A percentile compares a stretch with the other conserved stretches of the same genome.
Evolutionary conservation across 2,888 invertebrate species (phyloP).

Genomic region (Bombyx huttoni): DNA sequence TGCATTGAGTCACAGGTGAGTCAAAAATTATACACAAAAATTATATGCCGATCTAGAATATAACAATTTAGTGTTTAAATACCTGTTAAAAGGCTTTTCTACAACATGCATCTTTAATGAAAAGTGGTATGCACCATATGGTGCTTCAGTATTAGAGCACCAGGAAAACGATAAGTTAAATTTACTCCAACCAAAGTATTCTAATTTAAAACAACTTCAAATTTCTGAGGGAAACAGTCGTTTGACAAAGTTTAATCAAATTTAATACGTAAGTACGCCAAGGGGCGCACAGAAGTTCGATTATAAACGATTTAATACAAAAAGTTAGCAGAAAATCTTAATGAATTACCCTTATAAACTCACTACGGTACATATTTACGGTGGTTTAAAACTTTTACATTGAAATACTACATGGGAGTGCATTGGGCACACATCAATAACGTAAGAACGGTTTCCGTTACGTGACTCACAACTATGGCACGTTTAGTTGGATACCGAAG

Average conservation of each 20-base stretch:
- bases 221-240: constrained; percentile 40
- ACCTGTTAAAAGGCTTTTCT: not conserved
- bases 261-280: not conserved
- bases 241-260: constrained; percentile 44
- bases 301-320: constrained; percentile 12
- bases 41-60: not conserved
- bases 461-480: constrained; percentile 67
- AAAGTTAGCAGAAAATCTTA: constrained; percentile 16
- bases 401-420: constrained; percentile 43
- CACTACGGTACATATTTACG: constrained; percentile 1
- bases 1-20: too few species aligned
- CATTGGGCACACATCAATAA: constrained; percentile 51
- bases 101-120: not conserved
- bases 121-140: not conserved
- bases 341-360: not conserved
- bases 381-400: constrained; percentile 11
- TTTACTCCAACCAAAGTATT: constrained; percentile 22
- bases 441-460: constrained; percentile 65
- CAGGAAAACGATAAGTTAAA: constrained; percentile 4
- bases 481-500: constrained; percentile 27
- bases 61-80: not conserved
- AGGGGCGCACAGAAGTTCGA: constrained; percentile 46
- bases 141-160: not conserved
- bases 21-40: too few species aligned
- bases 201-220: constrained; percentile 23